Evolutionary conservation across 2,888 invertebrate species (phyloP).

Genomic region (Aplocera efformata): DNA sequence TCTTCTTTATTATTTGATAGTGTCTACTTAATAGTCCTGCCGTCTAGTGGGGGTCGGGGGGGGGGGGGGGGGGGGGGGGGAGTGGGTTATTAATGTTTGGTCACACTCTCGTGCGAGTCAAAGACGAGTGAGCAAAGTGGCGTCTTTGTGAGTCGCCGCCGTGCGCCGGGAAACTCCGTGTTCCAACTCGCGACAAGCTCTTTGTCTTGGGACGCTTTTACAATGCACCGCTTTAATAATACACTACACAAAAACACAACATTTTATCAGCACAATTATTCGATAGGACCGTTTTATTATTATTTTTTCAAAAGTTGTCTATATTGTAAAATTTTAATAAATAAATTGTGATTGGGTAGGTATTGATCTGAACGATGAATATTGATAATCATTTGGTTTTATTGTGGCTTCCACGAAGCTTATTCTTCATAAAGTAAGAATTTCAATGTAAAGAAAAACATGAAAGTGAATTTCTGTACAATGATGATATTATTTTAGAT

Average conservation of each 20-base stretch:
- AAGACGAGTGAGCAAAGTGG: constrained; percentile 72
- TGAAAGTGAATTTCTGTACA: constrained; percentile 52
- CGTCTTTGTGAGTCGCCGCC: constrained; percentile 57
- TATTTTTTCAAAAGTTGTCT: too few relatives aligned
- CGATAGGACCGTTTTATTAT: too few relatives aligned
- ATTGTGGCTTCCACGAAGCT: background rate
- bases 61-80: constrained; percentile 58
- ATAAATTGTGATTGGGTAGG: too few relatives aligned
- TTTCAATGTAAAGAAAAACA: constrained; percentile 20
- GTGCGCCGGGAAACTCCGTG: constrained; percentile 45
- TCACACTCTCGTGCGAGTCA: constrained; percentile 66
- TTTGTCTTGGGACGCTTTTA: constrained; percentile 63
- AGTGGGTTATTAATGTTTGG: constrained; percentile 72
- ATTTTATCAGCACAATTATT: constrained; percentile 35
- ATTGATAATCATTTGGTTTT: too few relatives aligned
- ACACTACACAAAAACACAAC: constrained; percentile 25
- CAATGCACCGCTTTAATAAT: constrained; percentile 40
- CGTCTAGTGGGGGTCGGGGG: constrained; percentile 46
- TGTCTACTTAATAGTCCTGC: constrained; percentile 15
- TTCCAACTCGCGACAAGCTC: constrained; percentile 59
- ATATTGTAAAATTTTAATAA: too few relatives aligned
- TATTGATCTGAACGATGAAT: too few relatives aligned
- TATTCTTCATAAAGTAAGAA: constrained; percentile 9
- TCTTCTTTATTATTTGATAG: constrained; percentile 19
- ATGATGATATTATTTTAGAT: constrained; percentile 66